Evolutionary conservation across 2,113 vertebrate species (phyloP).

Genomic region (Gracilinanus agilis): DNA sequence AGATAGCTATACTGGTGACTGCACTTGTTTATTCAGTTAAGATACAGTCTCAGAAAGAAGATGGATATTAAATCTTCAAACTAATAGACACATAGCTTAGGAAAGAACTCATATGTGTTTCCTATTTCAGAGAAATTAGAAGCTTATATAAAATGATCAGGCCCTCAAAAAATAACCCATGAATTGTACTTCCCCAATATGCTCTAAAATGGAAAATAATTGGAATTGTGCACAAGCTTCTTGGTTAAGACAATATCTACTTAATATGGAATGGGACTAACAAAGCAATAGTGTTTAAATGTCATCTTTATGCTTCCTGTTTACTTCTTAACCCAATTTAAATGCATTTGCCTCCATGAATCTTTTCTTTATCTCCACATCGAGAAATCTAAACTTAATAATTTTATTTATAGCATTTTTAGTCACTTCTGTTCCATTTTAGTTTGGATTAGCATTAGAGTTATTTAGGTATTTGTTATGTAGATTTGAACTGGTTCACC

Average conservation of each 20-base stretch:
- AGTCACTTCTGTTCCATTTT: not conserved
- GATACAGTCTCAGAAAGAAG: conserved; percentile 41
- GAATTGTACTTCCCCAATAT: not conserved
- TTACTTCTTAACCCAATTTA: not conserved
- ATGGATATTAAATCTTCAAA: conserved; percentile 49
- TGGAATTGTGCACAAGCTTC: not conserved
- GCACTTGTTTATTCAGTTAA: conserved; percentile 35
- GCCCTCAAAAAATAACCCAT: conserved; percentile 8
- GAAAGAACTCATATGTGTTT: conserved; percentile 1
- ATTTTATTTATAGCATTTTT: not conserved
- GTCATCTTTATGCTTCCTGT: not conserved
- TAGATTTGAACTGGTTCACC: not conserved
- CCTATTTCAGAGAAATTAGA: not conserved
- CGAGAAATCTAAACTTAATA: not conserved
- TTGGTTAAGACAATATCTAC: not conserved
- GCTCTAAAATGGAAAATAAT: conserved; percentile 18
- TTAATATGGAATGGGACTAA: not conserved
- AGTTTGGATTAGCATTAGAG: not conserved
- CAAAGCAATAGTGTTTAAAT: not conserved
- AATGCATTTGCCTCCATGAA: not conserved
- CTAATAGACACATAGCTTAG: conserved; percentile 38
- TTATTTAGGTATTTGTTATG: not conserved
- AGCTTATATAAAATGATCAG: not conserved
- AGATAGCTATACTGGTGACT: conserved; percentile 27
- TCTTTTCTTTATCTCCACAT: not conserved